Evolutionary conservation across 2,113 vertebrate species (phyloP).

Genomic region (Apaloderma vittatum): DNA sequence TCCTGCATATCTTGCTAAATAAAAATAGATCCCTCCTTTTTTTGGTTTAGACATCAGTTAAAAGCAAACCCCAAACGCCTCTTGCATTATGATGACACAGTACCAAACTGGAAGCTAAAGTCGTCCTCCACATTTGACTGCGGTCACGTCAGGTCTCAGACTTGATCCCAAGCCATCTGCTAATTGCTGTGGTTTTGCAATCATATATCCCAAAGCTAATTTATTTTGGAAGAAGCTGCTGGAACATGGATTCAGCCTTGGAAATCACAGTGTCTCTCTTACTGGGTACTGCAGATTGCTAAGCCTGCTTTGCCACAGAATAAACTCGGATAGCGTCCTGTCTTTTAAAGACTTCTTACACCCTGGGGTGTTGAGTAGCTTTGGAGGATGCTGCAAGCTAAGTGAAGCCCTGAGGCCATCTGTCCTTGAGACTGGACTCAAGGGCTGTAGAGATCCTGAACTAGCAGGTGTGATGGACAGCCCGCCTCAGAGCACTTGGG

Average conservation of each 20-base stretch:
- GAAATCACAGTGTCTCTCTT: not conserved
- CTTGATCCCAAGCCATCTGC: conserved; percentile 54
- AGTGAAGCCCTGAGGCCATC: not conserved
- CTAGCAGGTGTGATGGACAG: not conserved
- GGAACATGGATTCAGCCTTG: conserved; percentile 41
- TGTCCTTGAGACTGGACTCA: not conserved
- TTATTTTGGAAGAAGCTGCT: conserved; percentile 45
- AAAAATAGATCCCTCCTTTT: conserved; percentile 42
- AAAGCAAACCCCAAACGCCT: not conserved
- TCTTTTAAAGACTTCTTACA: not conserved
- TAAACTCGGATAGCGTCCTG: not conserved
- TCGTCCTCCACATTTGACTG: not conserved
- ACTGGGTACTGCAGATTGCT: conserved; percentile 19
- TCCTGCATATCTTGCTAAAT: conserved; percentile 52
- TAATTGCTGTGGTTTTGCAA: conserved; percentile 56
- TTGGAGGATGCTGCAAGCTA: not conserved
- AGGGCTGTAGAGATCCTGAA: not conserved
- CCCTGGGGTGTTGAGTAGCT: not conserved
- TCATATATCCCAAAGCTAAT: conserved; percentile 47
- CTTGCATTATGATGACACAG: conserved; percentile 16
- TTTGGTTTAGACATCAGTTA: conserved; percentile 12
- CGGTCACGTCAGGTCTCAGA: not conserved
- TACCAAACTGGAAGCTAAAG: conserved; percentile 8
- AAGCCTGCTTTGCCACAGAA: not conserved
- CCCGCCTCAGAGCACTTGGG: not conserved